phyloP scores from a whole-genome alignment of 2,888 invertebrate genomes.

The Cistogaster globosa region DNA sequence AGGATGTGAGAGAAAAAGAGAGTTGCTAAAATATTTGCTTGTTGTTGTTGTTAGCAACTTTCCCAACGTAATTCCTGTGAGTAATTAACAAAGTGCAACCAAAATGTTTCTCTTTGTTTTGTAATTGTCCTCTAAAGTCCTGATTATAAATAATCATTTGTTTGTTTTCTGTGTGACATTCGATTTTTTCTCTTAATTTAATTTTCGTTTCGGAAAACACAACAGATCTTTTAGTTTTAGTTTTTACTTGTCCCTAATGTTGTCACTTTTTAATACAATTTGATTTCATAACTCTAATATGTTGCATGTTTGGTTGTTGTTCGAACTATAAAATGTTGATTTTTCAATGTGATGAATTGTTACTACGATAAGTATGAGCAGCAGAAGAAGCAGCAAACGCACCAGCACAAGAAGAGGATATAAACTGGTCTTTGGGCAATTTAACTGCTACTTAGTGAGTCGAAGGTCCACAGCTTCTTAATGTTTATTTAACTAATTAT shows the following conservation, averaged over 20 bases:
- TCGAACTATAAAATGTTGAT: constrained; percentile 77
- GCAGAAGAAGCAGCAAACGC: not conserved
- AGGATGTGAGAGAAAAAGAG: constrained; percentile 25
- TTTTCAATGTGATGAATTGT: constrained; percentile 62
- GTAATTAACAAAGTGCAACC: not conserved
- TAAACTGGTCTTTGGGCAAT: constrained; percentile 59
- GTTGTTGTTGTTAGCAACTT: constrained; percentile 3
- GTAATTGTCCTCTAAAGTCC: not conserved
- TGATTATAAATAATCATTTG: not conserved
- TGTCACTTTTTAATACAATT: constrained; percentile 79
- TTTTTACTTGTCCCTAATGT: constrained; percentile 48
- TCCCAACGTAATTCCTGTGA: constrained; percentile 32
- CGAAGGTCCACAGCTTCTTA: constrained; percentile 19
- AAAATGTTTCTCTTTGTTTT: not conserved
- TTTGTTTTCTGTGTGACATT: not conserved
- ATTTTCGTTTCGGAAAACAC: not conserved
- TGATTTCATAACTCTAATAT: constrained; percentile 76
- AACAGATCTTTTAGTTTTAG: constrained; percentile 29
- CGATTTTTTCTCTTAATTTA: constrained; percentile 21
- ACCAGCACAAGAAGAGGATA: constrained; percentile 31
- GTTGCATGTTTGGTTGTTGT: constrained; percentile 66
- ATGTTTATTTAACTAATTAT: constrained; percentile 61
- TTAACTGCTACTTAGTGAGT: constrained; percentile 55
- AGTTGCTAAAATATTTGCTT: not conserved
- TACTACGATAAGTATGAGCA: constrained; percentile 47